Percentiles rank a stretch among this genome's conserved stretches.
Conservation (phyloP, 2,888 invertebrate species). For the Phyllotreta cruciferae region DNA sequence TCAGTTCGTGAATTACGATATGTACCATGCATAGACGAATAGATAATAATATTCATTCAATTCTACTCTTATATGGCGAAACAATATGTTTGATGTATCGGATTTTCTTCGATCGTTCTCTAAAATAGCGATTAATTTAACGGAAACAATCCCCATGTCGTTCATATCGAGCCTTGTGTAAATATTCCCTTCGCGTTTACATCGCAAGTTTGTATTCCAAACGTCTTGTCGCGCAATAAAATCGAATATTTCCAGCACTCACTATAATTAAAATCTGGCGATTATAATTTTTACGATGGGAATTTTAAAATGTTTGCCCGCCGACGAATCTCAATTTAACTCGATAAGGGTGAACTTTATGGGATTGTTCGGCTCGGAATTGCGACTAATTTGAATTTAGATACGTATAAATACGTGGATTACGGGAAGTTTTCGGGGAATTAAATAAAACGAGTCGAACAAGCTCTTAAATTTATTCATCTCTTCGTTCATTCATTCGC, state of each 20-base stretch:
- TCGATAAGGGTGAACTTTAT: constrained; percentile 26
- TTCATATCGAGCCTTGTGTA: neutral
- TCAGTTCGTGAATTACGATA: constrained; percentile 24
- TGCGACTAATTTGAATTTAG: constrained; percentile 17
- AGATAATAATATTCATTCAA: constrained; percentile 7
- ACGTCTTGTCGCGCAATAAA: constrained; percentile 27
- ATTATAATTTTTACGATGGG: constrained; percentile 33
- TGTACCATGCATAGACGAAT: constrained; percentile 15
- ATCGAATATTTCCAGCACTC: constrained; percentile 31
- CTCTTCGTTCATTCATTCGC: no score
- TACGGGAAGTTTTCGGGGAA: no score
- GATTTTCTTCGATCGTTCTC: no score
- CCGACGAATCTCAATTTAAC: constrained; percentile 27
- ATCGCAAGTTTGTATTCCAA: constrained; percentile 25
- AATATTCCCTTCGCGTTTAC: constrained; percentile 24
- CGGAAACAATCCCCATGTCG: no score
- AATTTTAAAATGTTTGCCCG: constrained; percentile 31
- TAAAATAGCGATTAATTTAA: no score
- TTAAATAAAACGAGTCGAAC: no score
- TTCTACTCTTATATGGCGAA: neutral
- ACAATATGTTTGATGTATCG: no score
- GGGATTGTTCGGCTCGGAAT: constrained; percentile 7
- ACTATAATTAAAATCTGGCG: constrained; percentile 34
- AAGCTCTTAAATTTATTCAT: no score
- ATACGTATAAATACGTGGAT: neutral